Evolutionary conservation across 2,888 invertebrate genomes (phyloP), one percentile per base, ranked within the genome.

Genomic region (Melikaiella ostensackeni): DNA sequence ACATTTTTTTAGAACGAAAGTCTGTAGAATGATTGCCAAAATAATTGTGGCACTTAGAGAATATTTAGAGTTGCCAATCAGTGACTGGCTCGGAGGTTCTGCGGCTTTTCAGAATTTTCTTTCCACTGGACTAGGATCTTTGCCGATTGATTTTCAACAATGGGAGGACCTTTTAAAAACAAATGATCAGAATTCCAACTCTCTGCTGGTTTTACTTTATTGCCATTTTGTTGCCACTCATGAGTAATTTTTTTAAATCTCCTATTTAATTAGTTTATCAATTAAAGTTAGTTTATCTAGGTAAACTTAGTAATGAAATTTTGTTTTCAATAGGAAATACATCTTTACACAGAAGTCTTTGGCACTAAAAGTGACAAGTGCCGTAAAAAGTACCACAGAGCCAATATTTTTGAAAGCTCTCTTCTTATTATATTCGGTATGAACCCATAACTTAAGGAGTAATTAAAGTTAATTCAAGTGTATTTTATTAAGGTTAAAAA

Each of bases 371-470:
- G 11, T 70, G 30, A 70, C 7, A 9, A 50, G 50, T 19, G 30
- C 19, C 1, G 19, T 27, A 55, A 59, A 74, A 30, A 63, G 33
- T 33, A 9, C 9, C 24, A 57, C 42, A n/a, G n/a, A 50, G 27
- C 11, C 4, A 46, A 27, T 55, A 42, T 73, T 75, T 75, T 74
- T 84, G 16, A 88, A 88, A 78, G 77, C 84, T 27, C 59, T 86
- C 13, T 88, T 85, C 85, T 83, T 87, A 27, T 77, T 85, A 27
- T 86, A 86, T 73, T 81, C 86, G 11, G 85, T 86, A 21, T 80
- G 80, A 80, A 27, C 6, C 24, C 3, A 21, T 8, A 42, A 42
- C 4, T 16, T 0, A 16, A 5, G 16, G 11, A 13, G 13, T 13
- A 38, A 38, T 4, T 38, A 13, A 38, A 38, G 13, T 55, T 9